Base-by-base conservation (phyloP, 2,888 invertebrate species). In the Xylocampa areola region DNA sequence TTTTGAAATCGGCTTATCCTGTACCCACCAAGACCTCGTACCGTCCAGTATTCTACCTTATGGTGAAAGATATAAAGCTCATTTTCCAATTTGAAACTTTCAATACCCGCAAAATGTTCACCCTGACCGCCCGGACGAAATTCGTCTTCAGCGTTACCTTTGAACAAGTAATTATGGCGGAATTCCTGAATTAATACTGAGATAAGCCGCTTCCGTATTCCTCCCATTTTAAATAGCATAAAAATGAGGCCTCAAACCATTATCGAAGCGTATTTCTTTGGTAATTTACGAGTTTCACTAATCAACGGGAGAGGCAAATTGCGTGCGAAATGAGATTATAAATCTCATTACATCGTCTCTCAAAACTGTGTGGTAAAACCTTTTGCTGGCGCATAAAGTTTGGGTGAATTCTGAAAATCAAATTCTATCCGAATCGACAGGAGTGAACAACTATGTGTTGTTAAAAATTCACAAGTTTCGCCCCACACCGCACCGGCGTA, bases 1-100 rank as follows among this genome's bases (percentile, higher is more conserved):
- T 90, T 91, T 88, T 88, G 85, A 91, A 91, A 91, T 88, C 89
- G 86, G 90, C 92, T 92, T 91, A 91, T 89, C 88, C 84, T 75
- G 80, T 82, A 81, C 85, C 82, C 78, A 79, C 80, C 79, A 67
- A 69, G 67, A 71, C 60, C 53, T 50, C 14, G 43, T 40, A 36
- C 11, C 6, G 5, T 10, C 60, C 76, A 41, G 85, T 82, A 85
- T 52, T 76, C 68, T 52, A 79, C 84, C 79, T 67, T 83, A 79
- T 64, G 27, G 11, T 51, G 32, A 59, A 47, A 29, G 43, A 19
- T 36, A 70, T 79, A 80, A 79, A 80, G 68, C 73, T 72, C 53
- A 63, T 74, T 68, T 84, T 84, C 77, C 41, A 58, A 63, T 49
- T 41, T 43, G 52, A 44, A 52, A 21, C 48, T 33, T 45, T 68